Percentiles rank a stretch among this genome's conserved stretches.
Conservation (phyloP, 2,888 invertebrate genomes). For the Epistrophe grossulariae region DNA sequence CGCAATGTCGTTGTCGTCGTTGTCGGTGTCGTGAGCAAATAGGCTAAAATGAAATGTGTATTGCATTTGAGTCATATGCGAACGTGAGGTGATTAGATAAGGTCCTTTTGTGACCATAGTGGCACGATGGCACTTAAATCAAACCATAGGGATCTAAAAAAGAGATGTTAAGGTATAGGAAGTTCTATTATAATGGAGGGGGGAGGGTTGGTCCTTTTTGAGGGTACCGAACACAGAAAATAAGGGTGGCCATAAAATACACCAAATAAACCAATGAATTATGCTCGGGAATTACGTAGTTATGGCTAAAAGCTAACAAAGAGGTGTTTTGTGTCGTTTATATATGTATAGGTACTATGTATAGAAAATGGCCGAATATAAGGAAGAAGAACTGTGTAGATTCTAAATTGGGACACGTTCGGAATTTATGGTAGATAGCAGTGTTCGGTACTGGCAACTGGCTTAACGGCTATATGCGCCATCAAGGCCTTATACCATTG, state of each 20-base stretch:
- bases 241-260: slow-evolving; percentile 52
- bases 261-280: slow-evolving; percentile 71
- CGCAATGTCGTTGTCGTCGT: not conserved
- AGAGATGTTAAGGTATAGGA: slow-evolving; percentile 9
- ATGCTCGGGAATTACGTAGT: slow-evolving; percentile 65
- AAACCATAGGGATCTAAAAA: slow-evolving; percentile 55
- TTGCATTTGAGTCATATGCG: slow-evolving; percentile 70
- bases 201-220: not conserved
- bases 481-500: not conserved
- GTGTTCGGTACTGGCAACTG: slow-evolving; percentile 4
- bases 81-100: slow-evolving; percentile 74
- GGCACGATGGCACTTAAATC: slow-evolving; percentile 58
- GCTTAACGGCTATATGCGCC: not conserved
- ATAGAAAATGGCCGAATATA: slow-evolving; percentile 49
- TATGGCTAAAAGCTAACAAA: slow-evolving; percentile 39
- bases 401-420: slow-evolving; percentile 71
- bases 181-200: not conserved
- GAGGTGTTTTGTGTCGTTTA: slow-evolving; percentile 63
- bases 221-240: not conserved
- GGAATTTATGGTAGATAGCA: slow-evolving; percentile 51
- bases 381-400: slow-evolving; percentile 32
- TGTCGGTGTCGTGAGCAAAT: slow-evolving; percentile 3
- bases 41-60: slow-evolving; percentile 66
- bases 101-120: slow-evolving; percentile 53
- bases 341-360: too few species aligned